Base-by-base conservation (phyloP, 2,888 invertebrate genomes). In the Dorcus parallelipipedus region DNA sequence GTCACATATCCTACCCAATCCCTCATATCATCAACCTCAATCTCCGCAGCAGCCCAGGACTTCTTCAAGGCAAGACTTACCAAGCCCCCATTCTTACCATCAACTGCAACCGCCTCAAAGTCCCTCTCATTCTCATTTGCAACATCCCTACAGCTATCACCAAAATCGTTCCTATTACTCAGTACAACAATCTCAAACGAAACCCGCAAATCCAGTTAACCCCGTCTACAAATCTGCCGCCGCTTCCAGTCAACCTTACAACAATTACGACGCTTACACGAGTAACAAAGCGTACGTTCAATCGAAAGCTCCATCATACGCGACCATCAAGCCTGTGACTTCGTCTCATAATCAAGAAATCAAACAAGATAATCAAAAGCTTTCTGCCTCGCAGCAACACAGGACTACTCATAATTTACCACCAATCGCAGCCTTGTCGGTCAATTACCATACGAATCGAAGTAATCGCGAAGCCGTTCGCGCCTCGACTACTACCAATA, bases 371-470 rank as follows among this genome's bases (percentile, higher is more conserved):
- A 53, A 40, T 53, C 55, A 38, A 8, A 49, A 51, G 9, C 20
- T 41, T 6, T 63, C 59, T 54, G 56, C 55, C 51, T 65, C 69
- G 7, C 72, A 73, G 58, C 64, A 63, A 10, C 68, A 71, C 50
- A 68, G 71, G 58, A 77, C 76, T 20, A 79, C 79, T 49, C 83
- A 83, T 70, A 82, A 82, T 67, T 70, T 82, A 53, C 82, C 83
- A 20, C 81, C 82, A 2, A 81, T 82, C 43, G 82, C 80, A n/a
- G 76, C 80, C 1, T 70, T 82, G 17, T 80, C 82, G 33, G 26
- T 33, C 26, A 74, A 71, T 66, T 81, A 81, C 64, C 80, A 81
- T 73, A 76, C 79, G 64, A 79, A 74, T 69, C 73, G 80, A 65
- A 73, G 64, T 60, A 69, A 68, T 40, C 66, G 75, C 43, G 77